Evolutionary conservation across 2,888 invertebrate species (phyloP).

Genomic region (Synergus gifuensis): DNA sequence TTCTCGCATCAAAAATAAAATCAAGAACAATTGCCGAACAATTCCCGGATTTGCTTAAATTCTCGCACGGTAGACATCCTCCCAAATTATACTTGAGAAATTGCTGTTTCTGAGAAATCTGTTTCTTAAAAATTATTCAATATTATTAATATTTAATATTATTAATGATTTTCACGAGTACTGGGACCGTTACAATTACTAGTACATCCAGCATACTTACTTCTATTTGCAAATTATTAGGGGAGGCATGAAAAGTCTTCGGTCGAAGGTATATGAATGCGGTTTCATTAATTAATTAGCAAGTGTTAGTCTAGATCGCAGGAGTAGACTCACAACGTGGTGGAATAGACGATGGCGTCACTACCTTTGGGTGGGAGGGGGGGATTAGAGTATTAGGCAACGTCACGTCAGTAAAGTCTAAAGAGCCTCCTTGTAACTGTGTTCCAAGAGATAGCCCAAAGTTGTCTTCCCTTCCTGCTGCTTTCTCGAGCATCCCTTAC

Average conservation of each 20-base stretch:
- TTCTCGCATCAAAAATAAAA: no score
- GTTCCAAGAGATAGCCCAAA: conserved; percentile 75
- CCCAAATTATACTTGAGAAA: no score
- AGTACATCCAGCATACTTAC: no score
- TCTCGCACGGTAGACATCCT: no score
- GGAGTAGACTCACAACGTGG: conserved; percentile 62
- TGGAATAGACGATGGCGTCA: conserved; percentile 65
- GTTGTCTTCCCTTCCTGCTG: conserved; percentile 60
- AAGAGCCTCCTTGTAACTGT: conserved; percentile 75
- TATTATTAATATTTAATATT: no score
- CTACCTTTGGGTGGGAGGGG: conserved; percentile 52
- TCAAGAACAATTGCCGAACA: no score
- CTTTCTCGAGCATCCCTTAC: conserved; percentile 45
- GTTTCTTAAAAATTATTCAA: no score
- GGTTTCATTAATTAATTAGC: conserved; percentile 73
- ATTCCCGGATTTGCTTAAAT: no score
- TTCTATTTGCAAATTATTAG: neutral
- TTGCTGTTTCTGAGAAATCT: no score
- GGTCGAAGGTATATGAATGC: conserved; percentile 27
- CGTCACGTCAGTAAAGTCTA: conserved; percentile 75
- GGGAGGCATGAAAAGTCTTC: neutral
- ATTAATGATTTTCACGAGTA: no score
- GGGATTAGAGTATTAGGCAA: conserved; percentile 77
- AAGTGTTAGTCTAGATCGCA: conserved; percentile 61
- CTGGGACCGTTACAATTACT: no score